A percentile compares a stretch with the other conserved stretches of the same genome.
phyloP scores from a whole-genome alignment of 2,888 invertebrate genomes.

The Gnatocerus cornutus region DNA sequence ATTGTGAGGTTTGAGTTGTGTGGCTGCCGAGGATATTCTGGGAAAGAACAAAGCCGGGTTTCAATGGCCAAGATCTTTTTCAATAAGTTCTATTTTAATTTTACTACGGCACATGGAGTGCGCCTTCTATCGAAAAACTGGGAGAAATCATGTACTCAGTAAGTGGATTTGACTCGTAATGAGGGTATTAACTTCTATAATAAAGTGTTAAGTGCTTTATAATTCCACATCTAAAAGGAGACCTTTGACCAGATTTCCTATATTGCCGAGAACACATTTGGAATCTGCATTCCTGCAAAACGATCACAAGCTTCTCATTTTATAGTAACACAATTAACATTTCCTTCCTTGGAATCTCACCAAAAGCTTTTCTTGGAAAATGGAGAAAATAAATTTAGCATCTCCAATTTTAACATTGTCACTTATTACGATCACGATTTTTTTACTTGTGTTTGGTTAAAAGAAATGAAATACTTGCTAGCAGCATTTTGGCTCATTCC shows the following conservation, averaged over 20 bases:
- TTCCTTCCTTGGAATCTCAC: too few species aligned
- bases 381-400: too few species aligned
- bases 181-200: not conserved
- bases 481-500: too few species aligned
- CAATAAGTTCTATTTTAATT: not conserved
- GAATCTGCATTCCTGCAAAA: not conserved
- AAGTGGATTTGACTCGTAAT: constrained; percentile 11
- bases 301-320: too few species aligned
- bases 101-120: not conserved
- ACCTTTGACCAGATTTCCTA: not conserved
- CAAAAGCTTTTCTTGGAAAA: too few species aligned
- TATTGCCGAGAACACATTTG: not conserved
- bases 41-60: not conserved
- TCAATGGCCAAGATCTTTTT: not conserved
- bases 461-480: too few species aligned
- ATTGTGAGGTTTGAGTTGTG: constrained; percentile 1
- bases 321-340: too few species aligned
- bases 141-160: not conserved
- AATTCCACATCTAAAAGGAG: not conserved
- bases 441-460: too few species aligned
- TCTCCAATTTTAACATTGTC: too few species aligned
- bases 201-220: constrained; percentile 8
- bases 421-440: too few species aligned
- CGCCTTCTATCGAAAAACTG: not conserved
- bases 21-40: not conserved